Conservation (phyloP, 2,113 vertebrate genomes). For the Genyomyrus donnyi region DNA sequence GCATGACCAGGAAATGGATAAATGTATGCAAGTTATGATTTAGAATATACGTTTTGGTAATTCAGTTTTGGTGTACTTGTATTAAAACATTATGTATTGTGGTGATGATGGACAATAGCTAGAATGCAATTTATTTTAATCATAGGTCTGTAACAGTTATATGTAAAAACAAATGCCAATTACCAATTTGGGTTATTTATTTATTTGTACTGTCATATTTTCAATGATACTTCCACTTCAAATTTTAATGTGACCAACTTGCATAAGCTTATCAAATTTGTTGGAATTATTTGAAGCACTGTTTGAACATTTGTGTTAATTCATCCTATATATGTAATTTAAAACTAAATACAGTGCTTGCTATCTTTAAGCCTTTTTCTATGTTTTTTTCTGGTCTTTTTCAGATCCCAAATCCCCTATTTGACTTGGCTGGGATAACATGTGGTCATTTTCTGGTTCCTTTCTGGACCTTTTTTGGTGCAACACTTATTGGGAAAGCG, state of each 20-base stretch:
- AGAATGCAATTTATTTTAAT: not conserved
- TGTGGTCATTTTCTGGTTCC: conserved; percentile 86
- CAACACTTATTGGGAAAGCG: conserved; percentile 91
- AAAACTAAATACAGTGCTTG: not conserved
- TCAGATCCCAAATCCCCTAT: conserved; percentile 84
- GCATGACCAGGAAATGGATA: not conserved
- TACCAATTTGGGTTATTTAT: not conserved
- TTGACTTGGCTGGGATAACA: conserved; percentile 90
- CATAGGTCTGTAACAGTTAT: not conserved
- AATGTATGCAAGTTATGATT: not conserved
- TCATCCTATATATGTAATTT: not conserved
- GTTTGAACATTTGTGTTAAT: not conserved
- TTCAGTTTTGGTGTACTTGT: not conserved
- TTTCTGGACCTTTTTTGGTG: conserved; percentile 95
- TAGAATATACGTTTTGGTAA: not conserved
- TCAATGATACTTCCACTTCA: not conserved
- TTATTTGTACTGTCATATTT: not conserved
- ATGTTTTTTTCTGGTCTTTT: not conserved
- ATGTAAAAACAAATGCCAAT: not conserved
- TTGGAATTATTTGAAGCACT: not conserved
- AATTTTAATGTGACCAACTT: not conserved
- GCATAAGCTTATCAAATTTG: not conserved
- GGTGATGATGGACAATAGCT: not conserved
- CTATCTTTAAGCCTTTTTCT: conserved; percentile 10
- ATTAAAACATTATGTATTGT: not conserved